Conservation (phyloP, 2,888 invertebrate species). For the Latrodectus hesperus region DNA sequence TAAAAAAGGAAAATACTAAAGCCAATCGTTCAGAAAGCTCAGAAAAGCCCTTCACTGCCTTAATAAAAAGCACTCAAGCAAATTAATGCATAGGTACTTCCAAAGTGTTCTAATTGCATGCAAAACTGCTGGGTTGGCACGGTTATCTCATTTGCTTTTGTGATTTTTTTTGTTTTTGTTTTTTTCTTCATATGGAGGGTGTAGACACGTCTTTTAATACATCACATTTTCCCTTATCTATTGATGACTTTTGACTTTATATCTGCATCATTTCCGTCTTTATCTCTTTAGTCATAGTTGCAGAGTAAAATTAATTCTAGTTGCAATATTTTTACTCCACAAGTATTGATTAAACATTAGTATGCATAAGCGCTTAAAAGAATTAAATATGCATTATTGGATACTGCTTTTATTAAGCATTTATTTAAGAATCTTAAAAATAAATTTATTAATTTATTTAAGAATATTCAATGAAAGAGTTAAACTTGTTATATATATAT, state of each 20-base stretch:
- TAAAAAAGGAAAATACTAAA: constrained; percentile 23
- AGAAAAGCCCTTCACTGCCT: constrained; percentile 51
- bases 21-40: constrained; percentile 51
- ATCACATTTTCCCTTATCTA: constrained; percentile 34
- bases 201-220: constrained; percentile 53
- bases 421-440: too few species aligned
- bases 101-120: constrained; percentile 63
- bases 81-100: constrained; percentile 68
- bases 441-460: too few species aligned
- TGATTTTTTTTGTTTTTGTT: background rate
- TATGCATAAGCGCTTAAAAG: too few species aligned
- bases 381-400: too few species aligned
- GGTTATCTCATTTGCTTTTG: constrained; percentile 11
- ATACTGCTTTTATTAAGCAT: too few species aligned
- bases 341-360: too few species aligned
- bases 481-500: too few species aligned
- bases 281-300: too few species aligned
- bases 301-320: background rate
- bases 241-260: constrained; percentile 14
- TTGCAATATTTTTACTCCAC: too few species aligned
- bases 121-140: constrained; percentile 34
- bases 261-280: too few species aligned
- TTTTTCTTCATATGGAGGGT: constrained; percentile 14
- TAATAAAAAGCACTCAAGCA: constrained; percentile 67
- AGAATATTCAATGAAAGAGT: too few species aligned